Conservation (phyloP, 2,113 vertebrate species). For the Dromas ardeola region DNA sequence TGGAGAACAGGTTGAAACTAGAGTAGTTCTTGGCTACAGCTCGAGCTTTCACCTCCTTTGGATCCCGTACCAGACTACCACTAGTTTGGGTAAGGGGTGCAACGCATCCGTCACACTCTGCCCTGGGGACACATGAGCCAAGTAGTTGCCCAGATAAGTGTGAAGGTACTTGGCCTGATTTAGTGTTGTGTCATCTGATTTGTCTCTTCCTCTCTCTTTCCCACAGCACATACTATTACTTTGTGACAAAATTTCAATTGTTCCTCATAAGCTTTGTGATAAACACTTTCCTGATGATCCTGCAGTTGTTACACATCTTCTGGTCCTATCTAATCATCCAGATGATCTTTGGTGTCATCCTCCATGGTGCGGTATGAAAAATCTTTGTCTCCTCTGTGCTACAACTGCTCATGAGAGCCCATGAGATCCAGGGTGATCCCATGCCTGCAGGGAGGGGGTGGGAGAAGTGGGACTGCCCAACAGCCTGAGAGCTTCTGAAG, state of each 20-base stretch:
- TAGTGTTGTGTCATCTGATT: not conserved
- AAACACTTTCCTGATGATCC: constrained; percentile 75
- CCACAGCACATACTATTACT: constrained; percentile 71
- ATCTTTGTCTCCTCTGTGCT: not conserved
- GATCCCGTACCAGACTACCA: not conserved
- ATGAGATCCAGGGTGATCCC: not conserved
- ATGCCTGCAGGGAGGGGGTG: not conserved
- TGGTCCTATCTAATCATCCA: constrained; percentile 83
- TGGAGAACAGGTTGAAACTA: not conserved
- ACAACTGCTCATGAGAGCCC: not conserved
- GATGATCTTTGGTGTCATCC: constrained; percentile 78
- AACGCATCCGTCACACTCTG: not conserved
- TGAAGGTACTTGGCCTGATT: not conserved
- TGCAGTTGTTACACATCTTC: constrained; percentile 82
- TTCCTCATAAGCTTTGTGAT: constrained; percentile 80
- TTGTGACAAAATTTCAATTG: constrained; percentile 69
- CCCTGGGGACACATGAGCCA: not conserved
- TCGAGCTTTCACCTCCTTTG: not conserved
- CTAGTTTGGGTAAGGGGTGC: not conserved
- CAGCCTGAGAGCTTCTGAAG: not conserved
- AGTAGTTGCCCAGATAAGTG: not conserved
- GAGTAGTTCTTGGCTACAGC: not conserved
- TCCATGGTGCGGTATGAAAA: constrained; percentile 71
- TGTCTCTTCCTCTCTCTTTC: not conserved
- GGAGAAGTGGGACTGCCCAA: not conserved